Conservation (phyloP, 1,140 invertebrate genomes). For the Drosophila pandora region DNA sequence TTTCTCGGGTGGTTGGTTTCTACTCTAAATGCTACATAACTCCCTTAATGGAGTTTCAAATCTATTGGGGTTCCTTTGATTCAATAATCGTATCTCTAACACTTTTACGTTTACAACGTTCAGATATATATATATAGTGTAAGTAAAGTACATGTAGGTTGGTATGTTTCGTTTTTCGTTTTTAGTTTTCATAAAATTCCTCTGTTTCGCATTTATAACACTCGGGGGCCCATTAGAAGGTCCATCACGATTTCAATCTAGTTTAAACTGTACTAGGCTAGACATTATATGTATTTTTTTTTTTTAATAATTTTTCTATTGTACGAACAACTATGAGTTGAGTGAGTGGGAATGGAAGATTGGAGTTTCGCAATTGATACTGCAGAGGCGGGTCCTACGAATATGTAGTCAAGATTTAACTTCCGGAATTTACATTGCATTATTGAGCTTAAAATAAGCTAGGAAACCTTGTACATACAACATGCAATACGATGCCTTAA, state of each 20-base stretch:
- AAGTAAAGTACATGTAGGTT: conserved; percentile 70
- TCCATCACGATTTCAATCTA: conserved; percentile 66
- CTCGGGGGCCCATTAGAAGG: conserved; percentile 55
- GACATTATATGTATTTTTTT: conserved; percentile 16
- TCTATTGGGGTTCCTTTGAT: conserved; percentile 16
- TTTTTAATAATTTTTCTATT: conserved; percentile 28
- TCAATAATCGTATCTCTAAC: conserved; percentile 46
- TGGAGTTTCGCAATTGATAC: conserved; percentile 32
- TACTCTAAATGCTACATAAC: conserved; percentile 77
- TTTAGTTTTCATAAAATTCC: conserved; percentile 60
- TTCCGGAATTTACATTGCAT: conserved; percentile 38
- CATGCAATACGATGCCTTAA: conserved; percentile 32
- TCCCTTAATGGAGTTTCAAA: conserved; percentile 57
- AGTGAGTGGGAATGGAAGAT: conserved; percentile 32
- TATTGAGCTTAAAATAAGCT: conserved; percentile 42
- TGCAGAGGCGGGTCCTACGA: conserved; percentile 31
- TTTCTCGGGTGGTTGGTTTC: conserved; percentile 59
- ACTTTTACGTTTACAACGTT: conserved; percentile 62
- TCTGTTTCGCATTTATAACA: conserved; percentile 64
- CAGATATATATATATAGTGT: conserved; percentile 51
- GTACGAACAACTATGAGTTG: conserved; percentile 65
- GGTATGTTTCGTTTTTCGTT: conserved; percentile 48
- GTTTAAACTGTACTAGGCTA: conserved; percentile 55
- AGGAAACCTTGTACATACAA: conserved; percentile 63
- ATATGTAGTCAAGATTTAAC: conserved; percentile 20